Evolutionary conservation across 1,140 invertebrate species (phyloP), one percentile per base, ranked within the genome.

Genomic region (Hermetia illucens): DNA sequence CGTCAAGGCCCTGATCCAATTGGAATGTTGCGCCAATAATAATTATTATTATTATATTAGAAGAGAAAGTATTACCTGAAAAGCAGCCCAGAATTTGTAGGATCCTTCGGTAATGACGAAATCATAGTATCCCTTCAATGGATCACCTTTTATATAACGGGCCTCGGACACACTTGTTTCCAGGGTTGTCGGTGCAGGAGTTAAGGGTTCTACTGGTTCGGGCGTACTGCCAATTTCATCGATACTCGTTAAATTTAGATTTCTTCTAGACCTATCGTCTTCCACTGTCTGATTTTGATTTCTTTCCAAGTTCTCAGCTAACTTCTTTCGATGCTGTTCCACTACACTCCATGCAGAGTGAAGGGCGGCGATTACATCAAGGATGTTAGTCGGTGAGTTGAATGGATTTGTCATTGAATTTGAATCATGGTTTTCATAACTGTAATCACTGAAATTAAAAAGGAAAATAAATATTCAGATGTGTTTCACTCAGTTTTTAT

Each of bases 11-110:
- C n/a, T n/a, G 5, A 32, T 6, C 6, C 5, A 6, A 32, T 32
- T 5, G n/a, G 13, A 8, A 13, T 15, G 17, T 32, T 32, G 13
- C 5, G 30, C 13, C 9, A 32, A 16, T 32, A 10, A 6, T 32
- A 6, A 16, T 6, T 32, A 18, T 21, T n/a, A n/a, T n/a, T n/a
- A n/a, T n/a, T n/a, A n/a, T n/a, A n/a, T n/a, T n/a, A n/a, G n/a
- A n/a, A n/a, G n/a, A n/a, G 10, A 35, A 20, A 3, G 16, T 19
- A 25, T 55, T 62, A 82, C 79, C 66, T 84, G 80, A 61, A 86
- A 86, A 8, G 70, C 78, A 10, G 81, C 80, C 82, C 82, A 87
- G 51, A 87, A 85, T 53, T 86, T 87, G 58, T 83, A 87, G 13
- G 80, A 84, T 1, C 79, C 80, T 51, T 86, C 82, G 43, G 82